Evolutionary conservation across 2,888 invertebrate species (phyloP).

Genomic region (Temnothorax unifasciatus): DNA sequence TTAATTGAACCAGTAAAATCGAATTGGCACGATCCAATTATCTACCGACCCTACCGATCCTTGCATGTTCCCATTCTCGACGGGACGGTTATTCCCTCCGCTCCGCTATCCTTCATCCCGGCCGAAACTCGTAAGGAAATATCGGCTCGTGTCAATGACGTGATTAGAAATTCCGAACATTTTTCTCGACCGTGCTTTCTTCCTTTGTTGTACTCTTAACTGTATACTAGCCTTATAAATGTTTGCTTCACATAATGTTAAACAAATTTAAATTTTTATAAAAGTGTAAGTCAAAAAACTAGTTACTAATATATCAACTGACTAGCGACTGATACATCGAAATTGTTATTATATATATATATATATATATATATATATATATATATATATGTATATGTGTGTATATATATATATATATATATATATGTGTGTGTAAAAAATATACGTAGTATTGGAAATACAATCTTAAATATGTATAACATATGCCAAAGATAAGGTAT

Average conservation of each 20-base stretch:
- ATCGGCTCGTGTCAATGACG: background rate
- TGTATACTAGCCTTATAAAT: background rate
- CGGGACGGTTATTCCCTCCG: slow-evolving; percentile 26
- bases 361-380: too few relatives aligned
- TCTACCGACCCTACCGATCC: slow-evolving; percentile 60
- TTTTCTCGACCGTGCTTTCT: background rate
- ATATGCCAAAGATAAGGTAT: background rate
- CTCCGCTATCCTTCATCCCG: background rate
- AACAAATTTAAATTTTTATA: background rate
- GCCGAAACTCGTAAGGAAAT: slow-evolving; percentile 29
- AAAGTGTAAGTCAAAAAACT: background rate
- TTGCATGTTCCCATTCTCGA: slow-evolving; percentile 47
- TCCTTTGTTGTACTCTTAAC: background rate
- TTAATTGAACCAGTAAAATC: slow-evolving; percentile 79
- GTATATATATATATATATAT: too few relatives aligned
- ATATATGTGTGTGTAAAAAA: too few relatives aligned
- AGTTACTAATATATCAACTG: background rate
- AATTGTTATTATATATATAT: background rate
- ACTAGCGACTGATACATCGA: background rate
- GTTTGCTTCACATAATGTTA: background rate
- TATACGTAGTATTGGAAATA: background rate
- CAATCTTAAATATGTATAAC: background rate
- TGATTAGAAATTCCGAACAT: background rate
- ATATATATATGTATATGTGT: too few relatives aligned
- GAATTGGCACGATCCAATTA: slow-evolving; percentile 83